Evolutionary conservation across 2,888 invertebrate species (phyloP), one percentile per base, ranked within the genome.

Genomic region (Hesperia comma): DNA sequence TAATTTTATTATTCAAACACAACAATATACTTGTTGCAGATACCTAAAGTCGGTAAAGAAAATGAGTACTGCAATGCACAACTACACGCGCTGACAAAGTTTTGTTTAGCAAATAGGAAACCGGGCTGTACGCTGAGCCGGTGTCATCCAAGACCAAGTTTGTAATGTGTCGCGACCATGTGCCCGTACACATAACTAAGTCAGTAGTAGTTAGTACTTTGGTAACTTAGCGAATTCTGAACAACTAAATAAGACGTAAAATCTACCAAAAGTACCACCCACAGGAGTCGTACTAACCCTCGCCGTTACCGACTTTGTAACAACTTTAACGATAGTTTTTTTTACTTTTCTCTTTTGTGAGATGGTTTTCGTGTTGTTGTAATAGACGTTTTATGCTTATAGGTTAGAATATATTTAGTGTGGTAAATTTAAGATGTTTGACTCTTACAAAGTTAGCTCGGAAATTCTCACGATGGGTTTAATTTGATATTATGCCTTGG

Each of bases 221-320:
- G 60, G 12, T 43, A 66, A 66, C 51, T 66, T 66, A 61, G 60
- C 54, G 60, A 55, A 63, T 61, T 61, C 60, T 55, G 66, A 60
- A 74, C 76, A 79, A 80, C 74, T 78, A 80, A 77, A 80, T 77
- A 79, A 77, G 75, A 77, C 73, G 76, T 67, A 61, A 61, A 67
- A 61, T 67, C 21, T 61, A 67, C 66, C 80, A 76, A 77, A 79
- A 83, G 82, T 84, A 81, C 73, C 79, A 73, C 86, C 85, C 86
- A 71, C 71, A 81, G 84, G 87, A 79, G 77, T 78, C 81, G 80
- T 86, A 82, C 70, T 71, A 70, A 69, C 74, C 67, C 67, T 72
- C 72, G 67, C 72, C 74, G 77, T 75, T 78, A 78, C 77, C 76
- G 79, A 79, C 78, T 79, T 74, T 69, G 73, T 73, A 77, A 83